phyloP scores from a whole-genome alignment of 2,888 invertebrate species.

The Ormyrus thymus region DNA sequence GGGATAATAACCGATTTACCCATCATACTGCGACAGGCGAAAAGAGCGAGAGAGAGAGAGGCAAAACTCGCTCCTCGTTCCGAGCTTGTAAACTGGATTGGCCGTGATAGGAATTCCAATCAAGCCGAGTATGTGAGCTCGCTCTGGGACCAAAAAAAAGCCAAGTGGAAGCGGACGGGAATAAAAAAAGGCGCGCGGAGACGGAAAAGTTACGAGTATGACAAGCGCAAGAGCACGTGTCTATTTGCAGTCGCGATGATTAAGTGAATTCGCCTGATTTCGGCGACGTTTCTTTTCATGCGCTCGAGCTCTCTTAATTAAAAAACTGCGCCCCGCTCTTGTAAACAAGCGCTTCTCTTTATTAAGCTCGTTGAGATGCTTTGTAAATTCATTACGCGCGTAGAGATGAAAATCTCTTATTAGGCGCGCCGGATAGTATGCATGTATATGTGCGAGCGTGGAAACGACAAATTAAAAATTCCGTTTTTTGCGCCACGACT shows the following conservation, averaged over 20 bases:
- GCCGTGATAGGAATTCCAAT: conserved; percentile 46
- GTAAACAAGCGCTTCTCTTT: conserved; percentile 18
- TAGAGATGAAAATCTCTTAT: too few species aligned
- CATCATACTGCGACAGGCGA: conserved; percentile 8
- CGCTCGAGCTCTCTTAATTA: conserved; percentile 29
- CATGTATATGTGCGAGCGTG: too few species aligned
- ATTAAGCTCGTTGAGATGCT: background rate
- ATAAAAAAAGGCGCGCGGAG: conserved; percentile 5
- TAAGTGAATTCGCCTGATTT: conserved; percentile 47
- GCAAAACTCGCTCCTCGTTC: conserved; percentile 22
- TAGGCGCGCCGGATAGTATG: too few species aligned
- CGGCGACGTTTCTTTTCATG: conserved; percentile 17
- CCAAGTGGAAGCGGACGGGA: background rate
- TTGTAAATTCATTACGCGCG: background rate
- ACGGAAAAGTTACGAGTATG: conserved; percentile 38
- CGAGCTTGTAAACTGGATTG: conserved; percentile 49
- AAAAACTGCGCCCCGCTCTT: conserved; percentile 9
- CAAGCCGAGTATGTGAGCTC: conserved; percentile 38
- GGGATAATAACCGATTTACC: conserved; percentile 40
- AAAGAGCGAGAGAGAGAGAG: conserved; percentile 2
- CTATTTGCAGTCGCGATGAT: conserved; percentile 46
- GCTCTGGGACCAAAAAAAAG: background rate
- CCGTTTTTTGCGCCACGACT: too few species aligned
- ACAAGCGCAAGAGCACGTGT: conserved; percentile 16
- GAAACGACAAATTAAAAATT: too few species aligned